phyloP scores from a whole-genome alignment of 2,888 invertebrate genomes.

The Melanchra persicariae region DNA sequence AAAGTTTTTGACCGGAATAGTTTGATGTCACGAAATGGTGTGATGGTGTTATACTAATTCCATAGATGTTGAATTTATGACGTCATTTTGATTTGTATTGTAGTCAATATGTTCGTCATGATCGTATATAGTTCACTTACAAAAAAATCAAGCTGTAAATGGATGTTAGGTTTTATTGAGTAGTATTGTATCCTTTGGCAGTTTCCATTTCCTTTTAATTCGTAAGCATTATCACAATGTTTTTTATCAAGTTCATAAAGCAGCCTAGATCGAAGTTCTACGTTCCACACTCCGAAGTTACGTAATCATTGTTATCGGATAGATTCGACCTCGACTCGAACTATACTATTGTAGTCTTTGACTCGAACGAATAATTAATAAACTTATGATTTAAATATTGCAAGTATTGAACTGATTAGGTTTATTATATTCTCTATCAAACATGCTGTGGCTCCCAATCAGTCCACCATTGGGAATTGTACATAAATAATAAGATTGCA shows the following conservation, averaged over 20 bases:
- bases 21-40: neutral
- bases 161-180: neutral
- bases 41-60: neutral
- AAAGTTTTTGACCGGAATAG: neutral
- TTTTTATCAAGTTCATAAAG: neutral
- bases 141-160: too few relatives aligned
- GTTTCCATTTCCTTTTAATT: neutral
- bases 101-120: neutral
- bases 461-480: neutral
- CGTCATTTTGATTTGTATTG: neutral
- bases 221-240: neutral
- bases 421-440: neutral
- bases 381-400: neutral
- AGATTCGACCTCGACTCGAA: conserved; percentile 2
- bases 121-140: neutral
- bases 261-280: neutral
- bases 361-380: neutral
- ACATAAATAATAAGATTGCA: neutral
- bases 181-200: neutral
- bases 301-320: conserved; percentile 42
- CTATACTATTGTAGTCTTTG: too few relatives aligned
- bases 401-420: neutral
- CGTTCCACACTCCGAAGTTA: conserved; percentile 24
- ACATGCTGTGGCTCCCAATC: neutral
- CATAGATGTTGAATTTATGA: neutral